Conservation (phyloP, 2,113 vertebrate genomes). For the Hippoglossus stenolepis region DNA sequence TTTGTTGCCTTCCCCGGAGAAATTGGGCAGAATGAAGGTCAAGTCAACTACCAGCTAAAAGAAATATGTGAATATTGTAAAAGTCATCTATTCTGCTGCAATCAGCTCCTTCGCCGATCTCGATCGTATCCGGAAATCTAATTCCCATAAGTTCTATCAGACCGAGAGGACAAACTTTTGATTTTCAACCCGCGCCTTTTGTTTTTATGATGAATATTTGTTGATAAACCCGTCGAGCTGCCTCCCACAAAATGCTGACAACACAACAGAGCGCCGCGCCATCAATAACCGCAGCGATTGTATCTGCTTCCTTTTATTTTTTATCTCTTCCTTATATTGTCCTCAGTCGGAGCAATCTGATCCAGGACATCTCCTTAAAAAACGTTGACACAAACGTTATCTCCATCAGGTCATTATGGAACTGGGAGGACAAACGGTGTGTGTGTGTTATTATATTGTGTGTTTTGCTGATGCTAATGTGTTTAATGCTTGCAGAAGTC, state of each 20-base stretch:
- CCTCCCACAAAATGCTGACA: slow-evolving; percentile 58
- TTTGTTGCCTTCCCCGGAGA: no score
- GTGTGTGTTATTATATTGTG: slow-evolving; percentile 16
- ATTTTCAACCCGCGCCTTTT: slow-evolving; percentile 14
- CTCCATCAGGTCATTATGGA: slow-evolving; percentile 58
- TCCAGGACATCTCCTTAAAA: slow-evolving; percentile 54
- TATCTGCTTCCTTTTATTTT: slow-evolving; percentile 38
- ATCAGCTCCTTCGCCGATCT: background rate
- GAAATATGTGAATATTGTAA: background rate
- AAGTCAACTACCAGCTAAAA: background rate
- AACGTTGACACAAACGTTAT: slow-evolving; percentile 65
- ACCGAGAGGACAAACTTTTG: slow-evolving; percentile 1
- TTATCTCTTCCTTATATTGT: slow-evolving; percentile 53
- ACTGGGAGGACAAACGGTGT: slow-evolving; percentile 33
- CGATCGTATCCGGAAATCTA: background rate
- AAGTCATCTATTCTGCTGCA: background rate
- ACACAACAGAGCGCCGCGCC: slow-evolving; percentile 21
- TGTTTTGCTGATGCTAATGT: slow-evolving; percentile 17
- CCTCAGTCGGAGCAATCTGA: slow-evolving; percentile 55
- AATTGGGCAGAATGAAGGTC: no score
- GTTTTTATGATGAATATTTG: slow-evolving; percentile 22
- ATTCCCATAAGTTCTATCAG: slow-evolving; percentile 4
- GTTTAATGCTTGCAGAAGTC: slow-evolving; percentile 9
- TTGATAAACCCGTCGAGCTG: slow-evolving; percentile 9
- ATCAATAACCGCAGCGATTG: slow-evolving; percentile 57